Evolutionary conservation across 2,797 vertebrate genomes (phyloP), one percentile per base, ranked within the genome.

Genomic region (Aeoliscus strigatus): DNA sequence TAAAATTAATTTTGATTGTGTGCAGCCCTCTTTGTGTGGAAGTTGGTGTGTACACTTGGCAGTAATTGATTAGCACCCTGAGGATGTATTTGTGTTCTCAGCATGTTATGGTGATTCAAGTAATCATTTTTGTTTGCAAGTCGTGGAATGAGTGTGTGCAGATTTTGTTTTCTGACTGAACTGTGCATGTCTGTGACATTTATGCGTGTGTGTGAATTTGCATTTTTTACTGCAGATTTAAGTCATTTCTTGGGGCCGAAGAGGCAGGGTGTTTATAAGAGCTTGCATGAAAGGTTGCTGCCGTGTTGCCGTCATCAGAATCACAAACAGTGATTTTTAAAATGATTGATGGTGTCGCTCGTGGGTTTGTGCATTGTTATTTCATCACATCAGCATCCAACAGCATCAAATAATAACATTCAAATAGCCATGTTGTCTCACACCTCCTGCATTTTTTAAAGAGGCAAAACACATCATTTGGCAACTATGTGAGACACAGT

Each of bases 31-130:
- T 39, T 31, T 35, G 36, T 9, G 42, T 14, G 28, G 28, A 18
- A 17, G 44, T 24, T 12, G 8, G 23, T 37, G 39, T 40, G 16
- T 43, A 25, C 31, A 44, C 39, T 18, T 30, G 2, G 21, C 47
- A 66, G 53, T 68, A 79, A 81, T 75, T 80, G 76, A 81, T 83
- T 73, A 68, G 68, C 46, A 53, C 74, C 78, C 74, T 26, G 51
- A 73, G 74, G 80, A 57, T 52, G 59, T 73, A 65, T 77, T 77
- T 80, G 65, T 77, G 63, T 82, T 77, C 65, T 38, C 70, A 67
- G 67, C 73, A 64, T 73, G 69, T 73, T 77, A 37, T 59, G 41
- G 53, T 80, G 76, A 81, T 83, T 83, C 75, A 75, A 78, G 77
- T 66, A 57, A 79, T 81, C 68, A 75, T 60, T 58, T 71, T 49